These are phyloP conservation scores for Scaptomyza polygonia DNA, from an alignment of 2,888 invertebrate species.

Conservation along the genomic window DNA sequence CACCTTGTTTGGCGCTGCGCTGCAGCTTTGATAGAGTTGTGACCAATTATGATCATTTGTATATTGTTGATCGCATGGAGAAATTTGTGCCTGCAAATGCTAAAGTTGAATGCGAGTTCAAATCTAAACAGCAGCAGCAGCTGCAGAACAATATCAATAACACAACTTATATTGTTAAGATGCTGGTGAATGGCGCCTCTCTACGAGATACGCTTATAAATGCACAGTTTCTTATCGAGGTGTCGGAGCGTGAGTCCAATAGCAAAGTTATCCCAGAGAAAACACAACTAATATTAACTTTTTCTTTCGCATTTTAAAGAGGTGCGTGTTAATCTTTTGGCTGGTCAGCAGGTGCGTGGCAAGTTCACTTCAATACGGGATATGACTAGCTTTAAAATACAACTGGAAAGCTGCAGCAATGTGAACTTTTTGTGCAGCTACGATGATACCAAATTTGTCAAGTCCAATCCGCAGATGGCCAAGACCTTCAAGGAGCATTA, in stretches of 20 bases:
- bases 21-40: conserved; percentile 88
- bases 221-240: conserved; percentile 77
- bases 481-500: conserved; percentile 85
- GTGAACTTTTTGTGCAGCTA: conserved; percentile 83
- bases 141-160: conserved; percentile 8
- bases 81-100: conserved; percentile 81
- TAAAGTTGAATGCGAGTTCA: conserved; percentile 80
- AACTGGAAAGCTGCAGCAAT: conserved; percentile 80
- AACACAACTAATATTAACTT: not conserved
- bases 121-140: conserved; percentile 52
- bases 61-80: conserved; percentile 82
- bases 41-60: conserved; percentile 85
- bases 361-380: conserved; percentile 79
- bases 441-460: conserved; percentile 82
- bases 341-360: conserved; percentile 83
- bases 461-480: conserved; percentile 81
- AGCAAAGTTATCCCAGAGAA: not conserved
- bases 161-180: conserved; percentile 77
- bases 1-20: conserved; percentile 89
- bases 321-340: conserved; percentile 78
- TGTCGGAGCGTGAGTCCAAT: conserved; percentile 66
- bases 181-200: conserved; percentile 80
- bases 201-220: conserved; percentile 75
- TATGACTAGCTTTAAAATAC: conserved; percentile 83
- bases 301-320: conserved; percentile 52